Evolutionary conservation across 2,888 invertebrate species (phyloP).

Genomic region (Ceraclea dissimilis): DNA sequence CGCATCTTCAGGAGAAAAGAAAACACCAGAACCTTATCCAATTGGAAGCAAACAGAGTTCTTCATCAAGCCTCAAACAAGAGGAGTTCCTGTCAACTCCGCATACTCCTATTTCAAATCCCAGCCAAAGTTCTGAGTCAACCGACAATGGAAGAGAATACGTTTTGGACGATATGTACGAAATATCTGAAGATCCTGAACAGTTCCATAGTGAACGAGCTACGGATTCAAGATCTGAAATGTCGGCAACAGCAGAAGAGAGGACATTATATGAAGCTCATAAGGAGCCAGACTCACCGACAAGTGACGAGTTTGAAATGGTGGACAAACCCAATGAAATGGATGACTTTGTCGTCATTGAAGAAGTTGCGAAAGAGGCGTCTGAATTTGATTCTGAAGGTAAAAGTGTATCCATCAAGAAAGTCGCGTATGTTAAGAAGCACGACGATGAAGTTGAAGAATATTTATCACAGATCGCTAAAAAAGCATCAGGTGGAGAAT

Average conservation of each 20-base stretch:
- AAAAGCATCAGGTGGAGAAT: conserved; percentile 50
- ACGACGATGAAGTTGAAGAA: conserved; percentile 65
- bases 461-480: conserved; percentile 63
- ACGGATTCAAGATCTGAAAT: conserved; percentile 49
- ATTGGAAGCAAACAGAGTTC: conserved; percentile 52
- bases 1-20: conserved; percentile 34
- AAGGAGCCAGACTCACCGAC: conserved; percentile 66
- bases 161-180: conserved; percentile 52
- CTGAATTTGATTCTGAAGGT: conserved; percentile 75
- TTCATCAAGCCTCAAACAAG: conserved; percentile 47
- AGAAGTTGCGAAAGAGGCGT: conserved; percentile 80
- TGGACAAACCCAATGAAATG: conserved; percentile 78
- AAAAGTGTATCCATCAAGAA: conserved; percentile 65
- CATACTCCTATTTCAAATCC: conserved; percentile 56
- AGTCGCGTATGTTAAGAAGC: conserved; percentile 48
- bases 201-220: conserved; percentile 35
- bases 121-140: conserved; percentile 57
- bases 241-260: conserved; percentile 54
- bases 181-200: conserved; percentile 51
- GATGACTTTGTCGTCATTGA: conserved; percentile 85
- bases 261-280: conserved; percentile 44
- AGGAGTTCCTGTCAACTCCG: conserved; percentile 47
- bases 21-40: conserved; percentile 37
- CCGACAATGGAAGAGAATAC: conserved; percentile 58
- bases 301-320: conserved; percentile 80